Evolutionary conservation across 1,140 invertebrate species (phyloP).

Genomic region (Lutraria rhynchaena): DNA sequence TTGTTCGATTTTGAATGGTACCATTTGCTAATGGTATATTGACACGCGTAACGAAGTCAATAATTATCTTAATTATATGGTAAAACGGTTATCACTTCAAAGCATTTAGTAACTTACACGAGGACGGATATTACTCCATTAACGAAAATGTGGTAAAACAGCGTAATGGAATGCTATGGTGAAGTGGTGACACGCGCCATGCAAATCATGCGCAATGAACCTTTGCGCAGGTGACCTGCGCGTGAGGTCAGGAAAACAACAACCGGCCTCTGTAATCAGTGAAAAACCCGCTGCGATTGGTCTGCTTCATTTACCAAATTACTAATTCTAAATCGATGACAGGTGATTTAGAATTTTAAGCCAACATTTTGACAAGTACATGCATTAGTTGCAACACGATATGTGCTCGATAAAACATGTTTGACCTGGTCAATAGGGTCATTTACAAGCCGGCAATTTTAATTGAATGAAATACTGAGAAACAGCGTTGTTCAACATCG

Average conservation of each 20-base stretch:
- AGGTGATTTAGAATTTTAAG: constrained; percentile 26
- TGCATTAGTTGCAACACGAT: constrained; percentile 29
- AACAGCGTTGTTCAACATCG: too few species aligned
- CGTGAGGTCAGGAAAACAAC: constrained; percentile 21
- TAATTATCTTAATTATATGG: too few species aligned
- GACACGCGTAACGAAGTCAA: too few species aligned
- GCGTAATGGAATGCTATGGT: not conserved
- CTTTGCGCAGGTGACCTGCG: constrained; percentile 19
- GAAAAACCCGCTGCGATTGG: not conserved
- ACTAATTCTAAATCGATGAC: constrained; percentile 23
- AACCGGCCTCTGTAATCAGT: constrained; percentile 6
- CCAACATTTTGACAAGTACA: constrained; percentile 24
- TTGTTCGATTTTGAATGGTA: too few species aligned
- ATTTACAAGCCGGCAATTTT: too few species aligned
- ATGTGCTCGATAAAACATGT: not conserved
- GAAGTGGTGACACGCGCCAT: not conserved
- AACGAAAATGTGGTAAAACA: too few species aligned
- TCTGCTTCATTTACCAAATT: constrained; percentile 34
- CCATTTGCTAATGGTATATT: too few species aligned
- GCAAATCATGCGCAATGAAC: constrained; percentile 16
- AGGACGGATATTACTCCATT: too few species aligned
- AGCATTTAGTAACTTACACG: too few species aligned
- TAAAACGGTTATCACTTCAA: too few species aligned
- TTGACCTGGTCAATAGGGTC: constrained; percentile 16
- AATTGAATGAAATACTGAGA: too few species aligned